Evolutionary conservation across 1,140 invertebrate genomes (phyloP).

Genomic region (Mercenaria mercenaria): DNA sequence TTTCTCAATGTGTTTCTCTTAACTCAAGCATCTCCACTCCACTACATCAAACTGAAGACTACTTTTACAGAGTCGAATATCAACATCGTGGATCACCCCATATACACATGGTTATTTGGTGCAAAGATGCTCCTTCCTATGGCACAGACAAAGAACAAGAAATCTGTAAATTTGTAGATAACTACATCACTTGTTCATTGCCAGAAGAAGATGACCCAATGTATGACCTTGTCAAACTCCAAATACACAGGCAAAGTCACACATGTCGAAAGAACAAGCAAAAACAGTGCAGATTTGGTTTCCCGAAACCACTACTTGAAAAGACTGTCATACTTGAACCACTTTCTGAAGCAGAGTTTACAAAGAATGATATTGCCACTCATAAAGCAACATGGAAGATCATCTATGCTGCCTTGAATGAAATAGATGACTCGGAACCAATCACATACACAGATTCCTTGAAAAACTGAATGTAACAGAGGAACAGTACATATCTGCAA

Average conservation of each 20-base stretch:
- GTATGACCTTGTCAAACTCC: constrained; percentile 53
- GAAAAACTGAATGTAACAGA: constrained; percentile 48
- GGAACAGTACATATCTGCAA: constrained; percentile 55
- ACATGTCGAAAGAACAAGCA: constrained; percentile 61
- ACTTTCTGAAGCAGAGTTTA: constrained; percentile 38
- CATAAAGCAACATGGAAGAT: constrained; percentile 9
- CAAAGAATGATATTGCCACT: background rate
- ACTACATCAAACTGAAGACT: constrained; percentile 69
- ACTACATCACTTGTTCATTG: constrained; percentile 52
- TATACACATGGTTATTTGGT: constrained; percentile 85
- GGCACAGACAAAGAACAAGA: constrained; percentile 46
- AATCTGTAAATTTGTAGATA: constrained; percentile 64
- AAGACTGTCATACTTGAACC: constrained; percentile 60
- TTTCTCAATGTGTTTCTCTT: constrained; percentile 58
- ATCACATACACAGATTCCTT: constrained; percentile 54
- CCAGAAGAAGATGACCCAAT: constrained; percentile 30
- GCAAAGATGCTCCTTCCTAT: constrained; percentile 81
- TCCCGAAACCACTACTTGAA: constrained; percentile 65
- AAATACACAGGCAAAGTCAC: constrained; percentile 68
- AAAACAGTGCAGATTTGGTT: constrained; percentile 68
- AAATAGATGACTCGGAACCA: constrained; percentile 8
- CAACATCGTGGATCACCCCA: constrained; percentile 86
- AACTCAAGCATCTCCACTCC: constrained; percentile 32
- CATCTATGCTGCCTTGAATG: constrained; percentile 41
- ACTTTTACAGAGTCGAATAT: constrained; percentile 84